phyloP scores from a whole-genome alignment of 2,888 invertebrate genomes.

The Fragum whitleyi region DNA sequence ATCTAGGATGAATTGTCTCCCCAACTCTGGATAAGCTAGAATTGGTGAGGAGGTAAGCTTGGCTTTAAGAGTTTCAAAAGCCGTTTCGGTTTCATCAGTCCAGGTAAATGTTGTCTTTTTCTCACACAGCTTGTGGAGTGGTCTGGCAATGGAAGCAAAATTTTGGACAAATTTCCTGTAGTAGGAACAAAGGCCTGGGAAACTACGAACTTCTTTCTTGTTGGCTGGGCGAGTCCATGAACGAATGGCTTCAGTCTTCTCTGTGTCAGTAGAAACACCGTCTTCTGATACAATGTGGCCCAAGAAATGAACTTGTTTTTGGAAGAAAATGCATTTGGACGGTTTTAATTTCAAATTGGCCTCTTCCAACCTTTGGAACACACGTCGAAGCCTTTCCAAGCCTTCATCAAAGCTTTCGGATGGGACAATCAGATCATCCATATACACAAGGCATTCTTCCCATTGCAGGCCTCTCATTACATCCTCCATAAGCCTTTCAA shows the following conservation, averaged over 20 bases:
- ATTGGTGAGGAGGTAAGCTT: conserved; percentile 16
- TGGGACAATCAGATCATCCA: conserved; percentile 32
- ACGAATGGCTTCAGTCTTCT: conserved; percentile 23
- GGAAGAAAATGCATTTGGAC: conserved; percentile 7
- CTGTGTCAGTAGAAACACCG: conserved; percentile 19
- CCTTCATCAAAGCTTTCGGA: conserved; percentile 12
- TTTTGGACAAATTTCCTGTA: no score
- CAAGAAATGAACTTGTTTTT: background rate
- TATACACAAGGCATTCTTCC: conserved; percentile 32
- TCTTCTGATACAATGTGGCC: conserved; percentile 33
- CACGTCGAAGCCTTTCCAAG: background rate
- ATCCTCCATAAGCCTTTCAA: conserved; percentile 60
- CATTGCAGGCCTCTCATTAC: conserved; percentile 40
- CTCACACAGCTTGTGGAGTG: conserved; percentile 31
- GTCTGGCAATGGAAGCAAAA: conserved; percentile 29
- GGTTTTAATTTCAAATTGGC: conserved; percentile 19
- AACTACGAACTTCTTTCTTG: conserved; percentile 30
- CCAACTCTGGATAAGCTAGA: conserved; percentile 18
- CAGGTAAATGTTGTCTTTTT: conserved; percentile 25
- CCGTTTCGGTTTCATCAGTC: conserved; percentile 9
- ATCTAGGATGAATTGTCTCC: background rate
- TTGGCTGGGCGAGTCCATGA: conserved; percentile 25
- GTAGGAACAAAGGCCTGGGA: no score
- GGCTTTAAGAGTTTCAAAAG: conserved; percentile 30
- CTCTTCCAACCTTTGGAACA: background rate